Base-by-base conservation (phyloP, 1,140 invertebrate genomes). In the Bombus waltoni region DNA sequence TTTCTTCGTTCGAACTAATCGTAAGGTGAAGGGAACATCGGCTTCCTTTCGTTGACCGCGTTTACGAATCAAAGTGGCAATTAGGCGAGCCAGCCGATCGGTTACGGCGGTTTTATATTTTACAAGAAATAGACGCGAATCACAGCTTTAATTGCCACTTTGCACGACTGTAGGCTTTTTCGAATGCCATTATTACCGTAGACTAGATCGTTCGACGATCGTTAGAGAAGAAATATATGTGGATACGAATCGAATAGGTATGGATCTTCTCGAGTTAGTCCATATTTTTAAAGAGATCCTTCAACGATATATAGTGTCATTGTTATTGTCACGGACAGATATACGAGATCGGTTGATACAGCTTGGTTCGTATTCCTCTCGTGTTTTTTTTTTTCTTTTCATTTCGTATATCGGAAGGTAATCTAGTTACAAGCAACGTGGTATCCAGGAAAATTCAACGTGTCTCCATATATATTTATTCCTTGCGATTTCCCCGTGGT, bases 81-180 rank as follows among this genome's bases (percentile, higher is more conserved):
- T 72, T 68, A 35, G 28, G 62, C 73, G 35, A 66, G 32, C 15
- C 81, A 11, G 13, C 42, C 9, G 9, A 38, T 10, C 70, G 25
- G 42, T 13, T 38, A 66, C 59, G 81, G 62, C 53, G 76, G 47
- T 79, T 84, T 72, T 84, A 79, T 84, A 79, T 59, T 84, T 59
- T 78, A 70, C 38, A 59, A 38, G 28, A 40, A 13, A 84, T 28
- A 44, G 22, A 22, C 68, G n/a, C 25, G 9, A 32, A 25, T 42
- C 38, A 32, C 9, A 8, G 42, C 9, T 57, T 73, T 74, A 57
- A 73, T 86, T 73, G 89, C 83, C 88, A 81, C 72, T 86, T 90
- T 83, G 71, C 47, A 68, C 71, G 57, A 85, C 68, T 68, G 35
- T 85, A 83, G 65, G 85, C 81, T 90, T 89, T 65, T 53, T 70